Evolutionary conservation across 2,113 vertebrate species (phyloP).

Genomic region (Patagioenas fasciata): DNA sequence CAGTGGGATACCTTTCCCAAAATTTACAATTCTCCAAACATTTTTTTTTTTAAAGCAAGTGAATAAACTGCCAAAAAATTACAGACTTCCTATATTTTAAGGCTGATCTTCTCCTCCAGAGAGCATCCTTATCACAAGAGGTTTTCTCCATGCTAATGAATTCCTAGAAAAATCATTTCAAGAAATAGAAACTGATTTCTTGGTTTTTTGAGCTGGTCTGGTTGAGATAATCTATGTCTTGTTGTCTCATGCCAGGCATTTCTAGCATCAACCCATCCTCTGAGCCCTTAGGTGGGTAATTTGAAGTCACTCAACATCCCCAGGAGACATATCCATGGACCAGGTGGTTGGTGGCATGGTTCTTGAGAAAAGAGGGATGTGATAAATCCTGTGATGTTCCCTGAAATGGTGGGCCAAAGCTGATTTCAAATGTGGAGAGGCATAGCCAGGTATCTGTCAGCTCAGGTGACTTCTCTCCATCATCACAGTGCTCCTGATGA

Average conservation of each 20-base stretch:
- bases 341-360: background rate
- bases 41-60: background rate
- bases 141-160: background rate
- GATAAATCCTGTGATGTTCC: background rate
- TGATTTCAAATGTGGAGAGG: background rate
- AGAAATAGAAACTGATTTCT: background rate
- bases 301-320: background rate
- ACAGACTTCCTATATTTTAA: background rate
- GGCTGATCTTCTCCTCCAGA: background rate
- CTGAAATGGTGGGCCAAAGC: background rate
- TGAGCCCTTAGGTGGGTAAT: background rate
- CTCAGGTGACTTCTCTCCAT: background rate
- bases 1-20: background rate
- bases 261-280: background rate
- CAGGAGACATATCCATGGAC: background rate
- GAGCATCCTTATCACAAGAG: background rate
- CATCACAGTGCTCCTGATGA: background rate
- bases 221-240: background rate
- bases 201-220: background rate
- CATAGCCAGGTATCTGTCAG: background rate
- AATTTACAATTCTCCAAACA: background rate
- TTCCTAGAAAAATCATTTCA: background rate
- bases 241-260: background rate
- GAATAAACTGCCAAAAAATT: background rate
- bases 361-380: background rate